Evolutionary conservation across 2,888 invertebrate species (phyloP).

Genomic region (Drosophila kambysellisi): DNA sequence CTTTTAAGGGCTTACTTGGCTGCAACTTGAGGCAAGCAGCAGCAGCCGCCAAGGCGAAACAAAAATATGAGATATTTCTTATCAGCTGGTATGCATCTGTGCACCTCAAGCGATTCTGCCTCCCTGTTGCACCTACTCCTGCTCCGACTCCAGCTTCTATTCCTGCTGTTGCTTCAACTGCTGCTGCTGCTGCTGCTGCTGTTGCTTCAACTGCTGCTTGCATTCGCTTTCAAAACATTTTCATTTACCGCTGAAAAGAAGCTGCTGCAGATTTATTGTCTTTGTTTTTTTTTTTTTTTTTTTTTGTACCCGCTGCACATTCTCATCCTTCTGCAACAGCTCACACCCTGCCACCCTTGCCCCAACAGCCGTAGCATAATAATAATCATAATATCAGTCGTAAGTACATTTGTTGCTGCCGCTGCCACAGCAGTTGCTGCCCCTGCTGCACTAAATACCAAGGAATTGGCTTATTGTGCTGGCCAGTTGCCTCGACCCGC

Average conservation of each 20-base stretch:
- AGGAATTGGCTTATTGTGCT: constrained; percentile 72
- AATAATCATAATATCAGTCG: constrained; percentile 79
- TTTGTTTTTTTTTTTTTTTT: constrained; percentile 60
- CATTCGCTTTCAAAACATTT: constrained; percentile 77
- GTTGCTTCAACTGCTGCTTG: constrained; percentile 20
- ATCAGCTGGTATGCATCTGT: constrained; percentile 85
- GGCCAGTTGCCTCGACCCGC: constrained; percentile 32
- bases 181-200: constrained; percentile 6
- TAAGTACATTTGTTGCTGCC: constrained; percentile 74
- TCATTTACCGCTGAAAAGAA: constrained; percentile 79
- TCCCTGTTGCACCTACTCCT: constrained; percentile 3
- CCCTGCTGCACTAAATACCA: constrained; percentile 72
- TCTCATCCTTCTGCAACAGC: constrained; percentile 13
- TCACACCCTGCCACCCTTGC: background rate
- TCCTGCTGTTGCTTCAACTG: background rate
- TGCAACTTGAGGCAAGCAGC: constrained; percentile 55
- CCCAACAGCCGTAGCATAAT: constrained; percentile 33
- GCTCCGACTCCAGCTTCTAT: constrained; percentile 7
- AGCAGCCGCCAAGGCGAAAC: constrained; percentile 50
- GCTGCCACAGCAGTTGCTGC: constrained; percentile 35
- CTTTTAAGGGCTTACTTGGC: constrained; percentile 82
- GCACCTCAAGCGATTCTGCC: constrained; percentile 82
- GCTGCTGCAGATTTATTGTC: constrained; percentile 79
- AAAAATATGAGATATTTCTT: constrained; percentile 81
- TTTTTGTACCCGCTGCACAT: constrained; percentile 15